Evolutionary conservation across 2,888 invertebrate genomes (phyloP).

Genomic region (Eupithecia pulchellata): DNA sequence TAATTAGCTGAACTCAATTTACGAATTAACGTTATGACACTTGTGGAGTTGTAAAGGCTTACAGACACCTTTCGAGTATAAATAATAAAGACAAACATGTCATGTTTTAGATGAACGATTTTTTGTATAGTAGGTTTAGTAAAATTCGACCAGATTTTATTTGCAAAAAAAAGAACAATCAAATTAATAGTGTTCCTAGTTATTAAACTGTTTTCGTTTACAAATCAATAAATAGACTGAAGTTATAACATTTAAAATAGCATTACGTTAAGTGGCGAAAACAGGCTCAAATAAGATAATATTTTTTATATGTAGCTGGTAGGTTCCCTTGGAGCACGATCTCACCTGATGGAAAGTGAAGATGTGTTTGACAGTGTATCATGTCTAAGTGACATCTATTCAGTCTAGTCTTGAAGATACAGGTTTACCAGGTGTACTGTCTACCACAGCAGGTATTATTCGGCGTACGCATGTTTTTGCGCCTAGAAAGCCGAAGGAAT

Average conservation of each 20-base stretch:
- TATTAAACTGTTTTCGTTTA: not conserved
- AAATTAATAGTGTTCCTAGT: not conserved
- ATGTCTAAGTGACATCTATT: no score
- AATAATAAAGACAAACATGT: not conserved
- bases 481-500: not conserved
- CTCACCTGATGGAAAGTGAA: no score
- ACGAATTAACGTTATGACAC: conserved; percentile 8
- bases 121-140: no score
- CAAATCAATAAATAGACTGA: not conserved
- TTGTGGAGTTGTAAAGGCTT: not conserved
- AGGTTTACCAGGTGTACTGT: no score
- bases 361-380: no score
- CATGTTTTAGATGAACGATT: no score
- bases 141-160: no score
- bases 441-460: not conserved
- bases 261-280: not conserved
- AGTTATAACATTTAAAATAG: not conserved
- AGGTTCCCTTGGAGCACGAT: no score
- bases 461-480: not conserved
- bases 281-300: not conserved
- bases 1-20: conserved; percentile 25
- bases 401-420: no score
- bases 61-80: not conserved
- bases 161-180: not conserved
- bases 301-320: no score